Percentiles rank a stretch among this genome's conserved stretches.
Evolutionary conservation across 2,797 vertebrate species (phyloP).

Genomic region (Valencia hispanica): DNA sequence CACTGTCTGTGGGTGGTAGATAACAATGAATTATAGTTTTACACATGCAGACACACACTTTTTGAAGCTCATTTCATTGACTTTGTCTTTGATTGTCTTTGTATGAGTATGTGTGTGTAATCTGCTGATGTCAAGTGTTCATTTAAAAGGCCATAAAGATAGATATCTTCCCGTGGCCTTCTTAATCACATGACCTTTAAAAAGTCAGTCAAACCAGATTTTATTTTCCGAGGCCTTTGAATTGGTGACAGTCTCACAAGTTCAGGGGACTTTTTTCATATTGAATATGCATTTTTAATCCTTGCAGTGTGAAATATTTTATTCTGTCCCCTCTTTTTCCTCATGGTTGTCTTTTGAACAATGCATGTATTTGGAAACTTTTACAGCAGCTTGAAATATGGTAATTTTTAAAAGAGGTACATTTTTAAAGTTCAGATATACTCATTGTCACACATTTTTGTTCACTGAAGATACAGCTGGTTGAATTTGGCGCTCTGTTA

Average conservation of each 20-base stretch:
- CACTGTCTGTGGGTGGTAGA: conserved; percentile 57
- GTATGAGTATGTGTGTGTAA: conserved; percentile 20
- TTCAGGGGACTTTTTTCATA: conserved; percentile 23
- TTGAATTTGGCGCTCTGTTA: not conserved
- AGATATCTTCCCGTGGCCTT: conserved; percentile 53
- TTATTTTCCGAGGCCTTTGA: conserved; percentile 28
- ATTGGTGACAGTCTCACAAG: conserved; percentile 21
- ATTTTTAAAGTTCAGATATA: conserved; percentile 13
- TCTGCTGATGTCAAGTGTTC: conserved; percentile 56
- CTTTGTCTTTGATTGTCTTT: conserved; percentile 19
- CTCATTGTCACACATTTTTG: conserved; percentile 14
- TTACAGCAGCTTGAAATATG: conserved; percentile 12
- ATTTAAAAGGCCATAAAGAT: conserved; percentile 58
- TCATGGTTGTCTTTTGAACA: conserved; percentile 21
- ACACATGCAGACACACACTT: conserved; percentile 1
- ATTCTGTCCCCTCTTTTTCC: conserved; percentile 16
- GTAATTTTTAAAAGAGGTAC: conserved; percentile 16
- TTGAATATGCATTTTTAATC: conserved; percentile 37
- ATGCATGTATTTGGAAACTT: not conserved
- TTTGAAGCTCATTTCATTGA: conserved; percentile 30
- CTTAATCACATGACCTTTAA: conserved; percentile 67
- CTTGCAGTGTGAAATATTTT: conserved; percentile 5
- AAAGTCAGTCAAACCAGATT: conserved; percentile 62
- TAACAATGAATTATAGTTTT: conserved; percentile 57
- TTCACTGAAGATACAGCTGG: not conserved